phyloP scores from a whole-genome alignment of 2,888 invertebrate genomes.

The Zelleria hepariella region DNA sequence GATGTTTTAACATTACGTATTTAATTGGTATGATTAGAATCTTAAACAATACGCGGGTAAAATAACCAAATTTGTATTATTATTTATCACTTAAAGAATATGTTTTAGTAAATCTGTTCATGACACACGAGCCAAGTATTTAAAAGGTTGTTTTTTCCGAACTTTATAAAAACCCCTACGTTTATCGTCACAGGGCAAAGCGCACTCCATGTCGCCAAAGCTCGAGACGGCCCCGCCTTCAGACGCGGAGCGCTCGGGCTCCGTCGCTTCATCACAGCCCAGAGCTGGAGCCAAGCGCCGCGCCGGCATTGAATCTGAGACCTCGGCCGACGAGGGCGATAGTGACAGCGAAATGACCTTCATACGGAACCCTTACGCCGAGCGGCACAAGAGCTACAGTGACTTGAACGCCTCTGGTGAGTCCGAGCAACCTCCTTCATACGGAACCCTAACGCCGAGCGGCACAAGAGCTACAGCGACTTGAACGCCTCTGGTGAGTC shows the following conservation, averaged over 20 bases:
- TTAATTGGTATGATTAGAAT: too few species aligned
- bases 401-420: conserved; percentile 37
- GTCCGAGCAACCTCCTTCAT: too few species aligned
- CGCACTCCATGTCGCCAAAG: conserved; percentile 68
- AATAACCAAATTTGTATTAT: too few species aligned
- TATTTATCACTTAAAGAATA: too few species aligned
- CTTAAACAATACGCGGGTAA: too few species aligned
- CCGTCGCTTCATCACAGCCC: neutral
- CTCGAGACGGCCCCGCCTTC: conserved; percentile 36
- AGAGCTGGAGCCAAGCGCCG: conserved; percentile 30
- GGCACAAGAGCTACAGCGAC: too few species aligned
- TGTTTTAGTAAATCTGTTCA: too few species aligned
- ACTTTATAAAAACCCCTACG: neutral
- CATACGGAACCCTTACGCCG: conserved; percentile 55
- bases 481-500: too few species aligned
- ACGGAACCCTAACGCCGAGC: too few species aligned
- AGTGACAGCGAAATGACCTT: conserved; percentile 74
- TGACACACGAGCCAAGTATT: too few species aligned
- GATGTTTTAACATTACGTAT: too few species aligned
- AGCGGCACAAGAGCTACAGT: conserved; percentile 35
- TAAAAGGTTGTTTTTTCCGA: too few species aligned
- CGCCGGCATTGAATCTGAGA: conserved; percentile 67
- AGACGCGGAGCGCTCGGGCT: conserved; percentile 16
- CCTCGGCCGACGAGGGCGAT: conserved; percentile 73
- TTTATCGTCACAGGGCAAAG: conserved; percentile 56